Conservation (phyloP, 2,797 vertebrate species). For the Sebastolobus alascanus region DNA sequence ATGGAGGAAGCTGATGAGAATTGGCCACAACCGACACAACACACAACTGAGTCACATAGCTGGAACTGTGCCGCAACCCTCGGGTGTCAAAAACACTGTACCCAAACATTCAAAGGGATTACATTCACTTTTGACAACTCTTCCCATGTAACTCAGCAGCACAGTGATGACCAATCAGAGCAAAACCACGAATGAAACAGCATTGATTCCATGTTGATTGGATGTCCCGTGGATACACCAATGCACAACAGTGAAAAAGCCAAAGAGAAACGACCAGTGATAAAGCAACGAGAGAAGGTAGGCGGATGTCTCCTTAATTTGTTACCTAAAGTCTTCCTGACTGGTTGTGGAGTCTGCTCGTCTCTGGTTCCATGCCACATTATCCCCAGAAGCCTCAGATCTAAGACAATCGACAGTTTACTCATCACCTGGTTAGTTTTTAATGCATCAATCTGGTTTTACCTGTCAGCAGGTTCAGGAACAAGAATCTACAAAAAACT, state of each 20-base stretch:
- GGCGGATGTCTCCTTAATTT: constrained; percentile 52
- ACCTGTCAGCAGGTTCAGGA: constrained; percentile 16
- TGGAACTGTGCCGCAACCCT: neutral
- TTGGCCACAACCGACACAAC: constrained; percentile 56
- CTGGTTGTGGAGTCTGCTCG: constrained; percentile 87
- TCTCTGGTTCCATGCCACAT: constrained; percentile 84
- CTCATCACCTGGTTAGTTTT: constrained; percentile 64
- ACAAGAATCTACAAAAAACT: neutral
- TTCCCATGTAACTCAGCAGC: constrained; percentile 59
- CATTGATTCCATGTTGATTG: constrained; percentile 61
- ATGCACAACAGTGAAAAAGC: constrained; percentile 68
- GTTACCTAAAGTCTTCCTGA: constrained; percentile 90
- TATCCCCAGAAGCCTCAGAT: constrained; percentile 85
- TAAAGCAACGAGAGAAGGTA: constrained; percentile 47
- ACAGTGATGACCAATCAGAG: constrained; percentile 57
- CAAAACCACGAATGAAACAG: constrained; percentile 61
- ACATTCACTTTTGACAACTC: constrained; percentile 22
- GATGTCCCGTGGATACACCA: constrained; percentile 62
- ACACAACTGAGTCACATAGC: constrained; percentile 62
- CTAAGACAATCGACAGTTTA: constrained; percentile 82
- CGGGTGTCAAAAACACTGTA: neutral
- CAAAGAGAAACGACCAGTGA: constrained; percentile 66
- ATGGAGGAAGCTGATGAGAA: constrained; percentile 74
- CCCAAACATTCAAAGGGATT: constrained; percentile 11
- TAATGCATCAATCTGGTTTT: constrained; percentile 11